Evolutionary conservation across 2,888 invertebrate species (phyloP), one percentile per base, ranked within the genome.

Genomic region (Drosophila buzzatii): DNA sequence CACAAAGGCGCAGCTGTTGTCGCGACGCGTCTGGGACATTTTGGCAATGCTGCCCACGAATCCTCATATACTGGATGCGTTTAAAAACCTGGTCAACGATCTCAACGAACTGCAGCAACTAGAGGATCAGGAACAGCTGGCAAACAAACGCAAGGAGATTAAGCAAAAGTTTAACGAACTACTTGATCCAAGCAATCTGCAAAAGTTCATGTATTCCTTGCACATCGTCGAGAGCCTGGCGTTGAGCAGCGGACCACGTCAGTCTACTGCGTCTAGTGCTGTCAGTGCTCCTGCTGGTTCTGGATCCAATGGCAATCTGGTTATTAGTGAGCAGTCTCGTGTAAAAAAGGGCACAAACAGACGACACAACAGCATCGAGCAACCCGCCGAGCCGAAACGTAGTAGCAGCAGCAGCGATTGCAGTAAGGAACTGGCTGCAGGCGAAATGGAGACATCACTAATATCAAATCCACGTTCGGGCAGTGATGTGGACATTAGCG

Each of bases 11-110:
- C 97, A 98, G 92, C 95, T 98, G 0, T 93, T 98, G 56, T 98
- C 98, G 0, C 95, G 98, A 37, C 95, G 98, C 49, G 98, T 99
- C 0, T 99, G 98, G 99, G 98, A 98, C 90, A 97, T 98, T 59
- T 94, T 99, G 31, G 98, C 98, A 91, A 95, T 98, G 73, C 94
- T 99, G 59, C 98, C 99, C 1, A 97, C 98, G 1, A 98, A 97
- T 93, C 97, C 98, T 0, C 96, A 96, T 5, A 94, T 98, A 47
- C 93, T 98, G 47, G 96, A 97, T 72, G 87, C 92, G 5, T 98
- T 98, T 91, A 96, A 97, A 91, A 96, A 96, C 84, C 94, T 97
- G 3, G 94, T 93, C 4, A 84, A 71, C 41, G 92, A 93, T 61
- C 78, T 92, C 49, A 79, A 71, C 20, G 85, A 89, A 14, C 81